Evolutionary conservation across 92 coral and sea anemone genomes (phyloP), one percentile per base, ranked within the genome.

Genomic region (Umimayanthus chanpuru): DNA sequence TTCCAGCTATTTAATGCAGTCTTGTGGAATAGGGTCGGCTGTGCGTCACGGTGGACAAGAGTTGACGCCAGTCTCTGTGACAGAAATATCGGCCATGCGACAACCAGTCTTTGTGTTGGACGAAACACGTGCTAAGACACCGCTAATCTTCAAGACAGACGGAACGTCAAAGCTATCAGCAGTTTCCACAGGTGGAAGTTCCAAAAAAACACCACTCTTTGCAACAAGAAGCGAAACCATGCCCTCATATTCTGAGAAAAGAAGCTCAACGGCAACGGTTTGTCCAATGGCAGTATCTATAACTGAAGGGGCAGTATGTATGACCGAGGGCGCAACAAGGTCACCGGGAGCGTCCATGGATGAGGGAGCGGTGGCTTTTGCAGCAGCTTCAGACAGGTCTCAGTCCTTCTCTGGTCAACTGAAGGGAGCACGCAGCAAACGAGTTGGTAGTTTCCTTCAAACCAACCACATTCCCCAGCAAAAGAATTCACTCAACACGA

Each of bases 1-100:
- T 20, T 23, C 1, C n/a, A 25, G 32, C 29, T 16, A 66, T 56
- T 79, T 53, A 12, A 53, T n/a, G 21, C 82, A 49, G 38, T 6
- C 68, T 6, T 73, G 77, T 73, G 77, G 77, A 23, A 73, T 73
- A 32, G 77, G 36, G 77, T 73, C 77, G 5, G 36, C 77, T 73
- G 77, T 73, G 7, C 11, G 28, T 9, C 20, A 36, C 39, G 1
- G 4, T 14, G 77, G 28, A 30, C 77, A 73, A 3, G 36, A 36
- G 2, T 6, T 73, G 77, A 36, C 77, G 25, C 77, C 77, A 73
- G 77, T 73, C 44, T 73, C n/a, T n/a, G n/a, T n/a, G n/a, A n/a
- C n/a, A n/a, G n/a, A n/a, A n/a, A n/a, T n/a, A n/a, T n/a, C n/a
- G n/a, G n/a, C n/a, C n/a, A n/a, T n/a, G n/a, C n/a, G n/a, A n/a